Evolutionary conservation across 64 coral and sea anemone species (phyloP), one percentile per base, ranked within the genome.

Genomic region (Pocillopora damicornis): DNA sequence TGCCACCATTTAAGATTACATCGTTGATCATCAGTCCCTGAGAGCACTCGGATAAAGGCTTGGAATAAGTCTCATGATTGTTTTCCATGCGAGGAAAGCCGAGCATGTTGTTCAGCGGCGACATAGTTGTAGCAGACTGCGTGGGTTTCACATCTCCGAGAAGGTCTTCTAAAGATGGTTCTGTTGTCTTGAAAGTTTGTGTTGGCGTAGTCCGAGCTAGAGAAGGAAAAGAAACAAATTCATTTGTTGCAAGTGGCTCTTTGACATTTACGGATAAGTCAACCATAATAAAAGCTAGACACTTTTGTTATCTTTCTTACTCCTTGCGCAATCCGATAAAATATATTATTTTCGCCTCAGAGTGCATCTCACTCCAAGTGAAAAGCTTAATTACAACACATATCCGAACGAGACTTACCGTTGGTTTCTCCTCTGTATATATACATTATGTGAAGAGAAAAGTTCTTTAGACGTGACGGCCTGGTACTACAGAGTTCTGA

Each of bases 1-100:
- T 95, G 4, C 97, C 97, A 1, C 93, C 93, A 20, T 99, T 99
- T 5, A 99, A 67, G 37, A 95, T 99, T 0, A 99, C 97, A 20
- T 94, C 88, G 16, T 64, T 79, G 37, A 95, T 78, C 12, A 78
- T 82, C 42, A 99, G 90, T 20, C 97, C 97, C 88, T 95, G 84
- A 22, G 84, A 85, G 75, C 97, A 99, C 77, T 77, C 72, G 18
- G 77, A 88, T 34, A 37, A 83, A 13, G 59, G 76, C 62, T 78
- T 89, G 25, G 90, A 65, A 4, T 45, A 51, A 5, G 66, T 87
- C 22, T 68, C 88, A 11, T 58, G 64, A 77, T 9, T 72, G 57
- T 22, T 62, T 58, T 81, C 79, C 82, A 67, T 69, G 30, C 73
- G 87, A n/a, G 75, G 87, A 36, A 89, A 64, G 20, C 86, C 94